Evolutionary conservation across 92 coral and sea anemone genomes (phyloP), one percentile per base, ranked within the genome.

Genomic region (Pocillopora grandis): DNA sequence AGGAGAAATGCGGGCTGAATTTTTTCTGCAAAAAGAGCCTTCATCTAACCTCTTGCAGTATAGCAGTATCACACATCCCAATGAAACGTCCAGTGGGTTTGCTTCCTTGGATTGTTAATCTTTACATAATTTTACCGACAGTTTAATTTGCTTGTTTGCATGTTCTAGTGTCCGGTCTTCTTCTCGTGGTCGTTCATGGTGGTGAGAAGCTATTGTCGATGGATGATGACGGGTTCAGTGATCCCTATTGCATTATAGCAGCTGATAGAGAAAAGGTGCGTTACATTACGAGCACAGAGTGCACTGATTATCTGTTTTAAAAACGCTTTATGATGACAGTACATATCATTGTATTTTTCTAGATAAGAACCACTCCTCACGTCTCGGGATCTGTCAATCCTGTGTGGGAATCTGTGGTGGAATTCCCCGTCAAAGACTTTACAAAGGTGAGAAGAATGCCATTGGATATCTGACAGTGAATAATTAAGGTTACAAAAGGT

Each of bases 201-300:
- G 98, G 98, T 3, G 92, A 95, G 6, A 87, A 93, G 68, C 85
- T 95, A 19, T 62, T 95, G 70, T 88, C 98, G 9, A 93, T 95
- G 97, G 98, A 95, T 66, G 93, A 95, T 2, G 98, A 95, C 37
- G 98, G 98, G 9, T 93, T 84, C 84, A 95, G 98, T 48, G 98
- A 95, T 59, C 98, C 98, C 14, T 95, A 95, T 87, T 95, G 98
- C 62, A 93, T 95, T 59, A 80, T 95, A 31, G 82, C 97, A 13
- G 81, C 95, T 37, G 93, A 95, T 73, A 91, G 62, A 33, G 92
- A 91, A 62, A 90, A 90, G 92, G 98, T 93, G 73, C 4, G 19
- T n/a, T 49, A 27, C 42, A 36, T 80, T 27, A 31, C 2, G 17
- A 31, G 66, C 19, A 31, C 59, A 58, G 27, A 66, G 21, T 23